Percentiles rank a stretch among this genome's conserved stretches.
Evolutionary conservation across 2,888 invertebrate genomes (phyloP).

Genomic region (Allolobophora icterica): DNA sequence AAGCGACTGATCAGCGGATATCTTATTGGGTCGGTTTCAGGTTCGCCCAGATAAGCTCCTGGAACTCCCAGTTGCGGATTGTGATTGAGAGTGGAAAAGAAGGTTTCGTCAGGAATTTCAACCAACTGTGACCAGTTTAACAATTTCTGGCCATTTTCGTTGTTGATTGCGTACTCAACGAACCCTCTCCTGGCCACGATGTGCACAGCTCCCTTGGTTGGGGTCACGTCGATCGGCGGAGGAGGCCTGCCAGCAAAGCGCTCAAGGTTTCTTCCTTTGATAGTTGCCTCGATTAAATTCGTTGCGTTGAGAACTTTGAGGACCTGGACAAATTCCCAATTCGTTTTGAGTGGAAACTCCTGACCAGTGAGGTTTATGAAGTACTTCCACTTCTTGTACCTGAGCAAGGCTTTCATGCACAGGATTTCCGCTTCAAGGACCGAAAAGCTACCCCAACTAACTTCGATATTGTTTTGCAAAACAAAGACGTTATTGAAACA

Average conservation of each 20-base stretch:
- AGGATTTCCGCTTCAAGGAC: conserved; percentile 40
- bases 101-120: conserved; percentile 57
- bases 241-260: conserved; percentile 26
- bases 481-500: conserved; percentile 42
- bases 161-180: conserved; percentile 54
- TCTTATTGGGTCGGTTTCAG: background rate
- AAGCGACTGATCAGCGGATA: background rate
- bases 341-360: conserved; percentile 60
- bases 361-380: conserved; percentile 61
- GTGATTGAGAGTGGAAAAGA: conserved; percentile 56
- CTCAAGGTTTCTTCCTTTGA: conserved; percentile 22
- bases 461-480: conserved; percentile 21
- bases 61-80: conserved; percentile 53
- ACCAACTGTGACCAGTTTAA: conserved; percentile 54
- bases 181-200: conserved; percentile 52
- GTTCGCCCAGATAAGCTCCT: conserved; percentile 50
- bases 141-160: conserved; percentile 51
- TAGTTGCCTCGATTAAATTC: conserved; percentile 49
- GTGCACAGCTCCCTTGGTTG: conserved; percentile 54
- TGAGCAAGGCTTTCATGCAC: conserved; percentile 37
- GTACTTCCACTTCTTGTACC: conserved; percentile 41
- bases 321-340: conserved; percentile 58
- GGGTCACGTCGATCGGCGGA: conserved; percentile 42
- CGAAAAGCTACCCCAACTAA: conserved; percentile 40
- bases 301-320: conserved; percentile 57